Percentiles rank a stretch among this genome's conserved stretches.
These are phyloP conservation scores for Acleris laterana DNA, from an alignment of 2,888 invertebrate genomes.

Conservation along the genomic window DNA sequence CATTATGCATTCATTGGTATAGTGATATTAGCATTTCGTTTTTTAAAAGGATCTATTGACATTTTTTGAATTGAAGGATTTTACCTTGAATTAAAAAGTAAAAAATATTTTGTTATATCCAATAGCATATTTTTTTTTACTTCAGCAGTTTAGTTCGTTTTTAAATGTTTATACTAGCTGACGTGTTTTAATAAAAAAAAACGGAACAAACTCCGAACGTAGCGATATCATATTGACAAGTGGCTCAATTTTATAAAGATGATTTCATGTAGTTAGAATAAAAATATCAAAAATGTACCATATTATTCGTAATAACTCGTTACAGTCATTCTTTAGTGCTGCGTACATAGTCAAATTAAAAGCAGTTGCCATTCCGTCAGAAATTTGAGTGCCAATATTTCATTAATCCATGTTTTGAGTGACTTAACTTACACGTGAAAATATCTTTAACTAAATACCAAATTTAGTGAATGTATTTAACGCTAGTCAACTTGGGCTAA, in stretches of 20 bases:
- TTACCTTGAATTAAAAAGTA: too few relatives aligned
- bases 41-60: too few relatives aligned
- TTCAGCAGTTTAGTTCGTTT: too few relatives aligned
- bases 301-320: slow-evolving; percentile 39
- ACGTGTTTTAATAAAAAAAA: too few relatives aligned
- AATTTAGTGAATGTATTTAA: slow-evolving; percentile 22
- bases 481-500: slow-evolving; percentile 36
- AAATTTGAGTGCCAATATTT: slow-evolving; percentile 32
- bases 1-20: too few relatives aligned
- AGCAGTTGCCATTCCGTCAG: slow-evolving; percentile 34
- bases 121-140: too few relatives aligned
- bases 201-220: not conserved
- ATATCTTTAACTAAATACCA: slow-evolving; percentile 20
- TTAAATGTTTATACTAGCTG: too few relatives aligned
- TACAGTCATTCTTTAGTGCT: slow-evolving; percentile 28
- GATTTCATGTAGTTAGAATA: slow-evolving; percentile 34
- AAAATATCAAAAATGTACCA: slow-evolving; percentile 41
- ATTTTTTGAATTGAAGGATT: too few relatives aligned
- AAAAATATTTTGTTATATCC: too few relatives aligned
- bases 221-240: slow-evolving; percentile 14
- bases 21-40: too few relatives aligned
- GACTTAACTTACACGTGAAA: slow-evolving; percentile 17
- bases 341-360: slow-evolving; percentile 34
- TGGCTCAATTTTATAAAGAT: not conserved
- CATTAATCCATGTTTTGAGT: slow-evolving; percentile 11